Conservation (phyloP, 2,888 invertebrate genomes). For the Lissocephala sabroskyi region DNA sequence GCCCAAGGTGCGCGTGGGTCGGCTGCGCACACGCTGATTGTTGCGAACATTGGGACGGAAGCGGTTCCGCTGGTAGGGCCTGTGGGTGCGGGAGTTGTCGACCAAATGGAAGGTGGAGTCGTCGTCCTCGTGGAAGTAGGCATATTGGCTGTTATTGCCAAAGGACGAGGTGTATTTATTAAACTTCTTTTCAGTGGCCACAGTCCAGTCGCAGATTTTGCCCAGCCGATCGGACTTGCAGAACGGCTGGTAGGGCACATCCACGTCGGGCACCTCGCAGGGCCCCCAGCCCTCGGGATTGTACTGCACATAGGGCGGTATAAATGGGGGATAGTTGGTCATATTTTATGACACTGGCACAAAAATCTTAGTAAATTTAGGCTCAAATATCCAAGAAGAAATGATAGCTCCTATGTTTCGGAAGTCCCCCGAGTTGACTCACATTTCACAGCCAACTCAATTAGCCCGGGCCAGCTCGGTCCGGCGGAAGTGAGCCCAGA, state of each 20-base stretch:
- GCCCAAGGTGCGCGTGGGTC: slow-evolving; percentile 79
- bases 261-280: slow-evolving; percentile 86
- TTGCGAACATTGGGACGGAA: slow-evolving; percentile 87
- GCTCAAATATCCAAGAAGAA: too few species aligned
- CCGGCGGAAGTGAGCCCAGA: too few species aligned
- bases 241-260: slow-evolving; percentile 95
- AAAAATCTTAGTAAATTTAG: too few species aligned
- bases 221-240: slow-evolving; percentile 98
- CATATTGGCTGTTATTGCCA: slow-evolving; percentile 95
- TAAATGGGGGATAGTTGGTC: slow-evolving; percentile 49
- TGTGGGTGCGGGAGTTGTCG: slow-evolving; percentile 91
- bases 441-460: too few species aligned
- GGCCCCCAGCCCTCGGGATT: slow-evolving; percentile 92
- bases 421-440: too few species aligned
- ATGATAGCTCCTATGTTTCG: too few species aligned
- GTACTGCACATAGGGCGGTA: slow-evolving; percentile 69
- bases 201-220: slow-evolving; percentile 99
- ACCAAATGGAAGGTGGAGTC: slow-evolving; percentile 99
- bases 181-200: slow-evolving; percentile 94
- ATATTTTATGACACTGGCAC: slow-evolving; percentile 13
- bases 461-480: too few species aligned
- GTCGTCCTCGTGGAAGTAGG: slow-evolving; percentile 99
- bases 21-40: slow-evolving; percentile 70
- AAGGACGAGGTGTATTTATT: slow-evolving; percentile 94
- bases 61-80: slow-evolving; percentile 92